Conservation (phyloP, 2,888 invertebrate species). For the Sicus ferrugineus region DNA sequence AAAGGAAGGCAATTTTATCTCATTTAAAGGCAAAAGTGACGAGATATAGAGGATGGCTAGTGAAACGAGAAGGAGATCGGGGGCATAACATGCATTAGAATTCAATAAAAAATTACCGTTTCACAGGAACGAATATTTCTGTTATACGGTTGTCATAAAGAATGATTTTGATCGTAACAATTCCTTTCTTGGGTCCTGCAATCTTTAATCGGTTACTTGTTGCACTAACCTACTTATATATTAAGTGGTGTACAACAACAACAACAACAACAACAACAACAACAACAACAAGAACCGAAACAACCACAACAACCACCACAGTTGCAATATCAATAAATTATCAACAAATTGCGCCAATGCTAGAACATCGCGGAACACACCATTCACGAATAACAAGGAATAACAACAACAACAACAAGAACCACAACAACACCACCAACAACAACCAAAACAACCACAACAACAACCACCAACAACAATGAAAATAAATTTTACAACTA, state of each 20-base stretch:
- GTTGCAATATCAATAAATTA: slow-evolving; percentile 25
- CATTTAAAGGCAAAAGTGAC: too few relatives aligned
- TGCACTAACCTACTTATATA: slow-evolving; percentile 10
- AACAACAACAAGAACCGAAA: neutral
- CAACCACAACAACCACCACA: too few relatives aligned
- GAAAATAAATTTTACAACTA: neutral
- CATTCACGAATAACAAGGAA: neutral
- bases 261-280: neutral
- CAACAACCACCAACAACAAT: neutral
- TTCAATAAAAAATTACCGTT: too few relatives aligned
- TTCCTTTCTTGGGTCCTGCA: too few relatives aligned
- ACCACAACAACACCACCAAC: neutral
- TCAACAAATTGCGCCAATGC: slow-evolving; percentile 15
- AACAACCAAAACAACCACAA: neutral
- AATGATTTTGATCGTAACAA: too few relatives aligned
- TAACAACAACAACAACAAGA: slow-evolving; percentile 3
- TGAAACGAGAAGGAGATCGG: too few relatives aligned
- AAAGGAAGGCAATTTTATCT: too few relatives aligned
- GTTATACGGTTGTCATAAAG: too few relatives aligned
- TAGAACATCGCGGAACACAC: neutral
- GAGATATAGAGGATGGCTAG: too few relatives aligned
- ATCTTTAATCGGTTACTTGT: too few relatives aligned
- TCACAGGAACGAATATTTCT: too few relatives aligned
- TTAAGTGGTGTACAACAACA: neutral
- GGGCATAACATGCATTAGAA: too few relatives aligned